Evolutionary conservation across 53 echinoderm and acorn worm genomes (phyloP), one percentile per base, ranked within the genome.

Genomic region (Paelopatides confundens): DNA sequence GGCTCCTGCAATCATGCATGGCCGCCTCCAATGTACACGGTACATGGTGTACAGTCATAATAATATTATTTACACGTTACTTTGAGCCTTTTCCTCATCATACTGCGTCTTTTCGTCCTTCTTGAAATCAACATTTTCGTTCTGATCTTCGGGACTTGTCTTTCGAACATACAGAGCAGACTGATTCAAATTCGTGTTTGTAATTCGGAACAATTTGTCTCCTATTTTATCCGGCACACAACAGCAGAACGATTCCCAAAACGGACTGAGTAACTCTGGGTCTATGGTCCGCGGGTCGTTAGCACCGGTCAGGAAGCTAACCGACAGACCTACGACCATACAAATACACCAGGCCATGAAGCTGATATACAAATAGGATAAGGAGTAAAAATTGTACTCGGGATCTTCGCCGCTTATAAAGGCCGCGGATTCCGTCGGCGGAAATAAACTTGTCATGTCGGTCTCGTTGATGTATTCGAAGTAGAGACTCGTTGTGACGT

Each of bases 161-260:
- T 53, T 28, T 26, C 79, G 51, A 48, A 79, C 35, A 33, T 79
- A 79, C 53, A 79, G 17, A 46, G 79, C 51, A 33, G 79, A 79
- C 30, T 79, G 79, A 33, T 53, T 79, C 18, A 79, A 30, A 28
- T 79, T 79, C 18, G 18, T 27, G 24, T 51, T 48, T 50, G 13
- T 21, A 18, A 79, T 63, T 17, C 63, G 84, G 64, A 40, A 10
- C 15, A n/a, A 32, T 46, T 83, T 63, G 35, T 38, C 35, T 14
- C 17, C 12, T 11, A 63, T 35, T 37, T 15, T 83, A 24, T 83
- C 47, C 24, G 84, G 84, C 36, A 83, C 15, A 43, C 84, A 83
- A 38, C 84, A 83, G 43, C 63, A 83, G 47, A 83, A 83, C 3
- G 84, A 39, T 40, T 83, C 65, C 84, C 84, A 83, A 38, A 83